phyloP scores from a whole-genome alignment of 2,797 vertebrate species.

The Lophius americanus region DNA sequence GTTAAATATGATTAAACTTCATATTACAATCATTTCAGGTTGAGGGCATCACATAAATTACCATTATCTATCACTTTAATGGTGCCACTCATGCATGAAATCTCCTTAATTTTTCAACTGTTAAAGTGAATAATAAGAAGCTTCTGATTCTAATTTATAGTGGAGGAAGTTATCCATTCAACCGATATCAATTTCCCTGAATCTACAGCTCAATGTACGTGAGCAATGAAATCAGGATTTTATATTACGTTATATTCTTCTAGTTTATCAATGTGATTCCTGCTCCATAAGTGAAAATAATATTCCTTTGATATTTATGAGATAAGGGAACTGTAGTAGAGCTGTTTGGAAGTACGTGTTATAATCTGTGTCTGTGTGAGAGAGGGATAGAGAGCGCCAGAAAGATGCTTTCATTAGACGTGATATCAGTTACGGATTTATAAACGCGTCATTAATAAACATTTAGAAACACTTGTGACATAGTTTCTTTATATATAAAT shows the following conservation, averaged over 20 bases:
- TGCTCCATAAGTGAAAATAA: constrained; percentile 1
- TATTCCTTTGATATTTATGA: not conserved
- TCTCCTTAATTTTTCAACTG: not conserved
- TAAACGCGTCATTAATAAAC: too few relatives aligned
- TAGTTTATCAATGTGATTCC: constrained; percentile 4
- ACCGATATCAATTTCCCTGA: too few relatives aligned
- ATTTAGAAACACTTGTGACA: too few relatives aligned
- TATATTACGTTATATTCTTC: constrained; percentile 16
- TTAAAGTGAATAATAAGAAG: constrained; percentile 1
- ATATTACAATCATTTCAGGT: constrained; percentile 21
- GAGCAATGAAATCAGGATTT: not conserved
- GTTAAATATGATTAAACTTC: constrained; percentile 27
- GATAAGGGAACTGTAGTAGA: constrained; percentile 7
- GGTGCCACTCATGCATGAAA: not conserved
- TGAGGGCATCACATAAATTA: not conserved
- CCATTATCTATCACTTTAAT: constrained; percentile 19
- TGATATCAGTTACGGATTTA: too few relatives aligned
- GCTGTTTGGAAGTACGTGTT: not conserved
- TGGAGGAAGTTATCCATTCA: not conserved
- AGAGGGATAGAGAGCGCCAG: not conserved
- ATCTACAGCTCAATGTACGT: not conserved
- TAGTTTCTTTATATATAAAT: too few relatives aligned
- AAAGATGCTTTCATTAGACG: constrained; percentile 23
- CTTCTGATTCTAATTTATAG: not conserved
- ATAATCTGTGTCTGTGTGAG: not conserved